Evolutionary conservation across 2,888 invertebrate species (phyloP), one percentile per base, ranked within the genome.

Genomic region (Synergus gifuensis): DNA sequence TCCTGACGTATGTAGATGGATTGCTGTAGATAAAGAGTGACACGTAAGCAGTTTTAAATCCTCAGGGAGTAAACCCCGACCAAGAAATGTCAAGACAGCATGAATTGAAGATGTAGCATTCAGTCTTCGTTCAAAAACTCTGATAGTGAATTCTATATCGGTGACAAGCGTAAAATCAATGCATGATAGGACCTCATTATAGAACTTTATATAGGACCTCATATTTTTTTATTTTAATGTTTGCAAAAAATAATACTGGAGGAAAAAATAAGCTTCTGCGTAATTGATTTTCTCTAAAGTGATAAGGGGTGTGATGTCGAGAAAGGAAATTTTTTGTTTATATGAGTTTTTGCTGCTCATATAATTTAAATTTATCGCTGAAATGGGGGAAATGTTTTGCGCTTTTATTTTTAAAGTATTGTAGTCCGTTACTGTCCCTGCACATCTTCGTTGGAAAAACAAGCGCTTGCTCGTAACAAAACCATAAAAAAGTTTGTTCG

Each of bases 401-500:
- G 12, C 28, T 63, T 36, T 12, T 63, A 14, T 63, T 63, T 22
- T 14, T 28, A 22, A 22, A 22, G 7, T 36, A 14, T 63, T 36
- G 7, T 28, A 22, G 2, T n/a, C n/a, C 7, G n/a, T n/a, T 28
- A 79, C 78, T 83, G 76, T 79, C 76, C 73, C 78, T 77, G 66
- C 78, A 58, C 62, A 79, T 58, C 78, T 63, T 58, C 46, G 64
- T 79, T 78, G 78, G 63, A n/a, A 76, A 76, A 78, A 63, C 64
- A 49, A 79, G 79, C 80, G 69, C 77, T 77, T 81, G 79, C 67
- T 77, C 64, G 81, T 76, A 83, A 80, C 79, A 81, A 81, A 83
- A 81, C 78, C 83, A 83, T 83, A 79, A 82, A 81, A 82, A 81
- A 79, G 76, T 83, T 81, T 78, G 60, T 83, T 80, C 77, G 79